These are phyloP conservation scores for Leiothrix lutea DNA, from an alignment of 2,113 vertebrate genomes.

Conservation along the genomic window DNA sequence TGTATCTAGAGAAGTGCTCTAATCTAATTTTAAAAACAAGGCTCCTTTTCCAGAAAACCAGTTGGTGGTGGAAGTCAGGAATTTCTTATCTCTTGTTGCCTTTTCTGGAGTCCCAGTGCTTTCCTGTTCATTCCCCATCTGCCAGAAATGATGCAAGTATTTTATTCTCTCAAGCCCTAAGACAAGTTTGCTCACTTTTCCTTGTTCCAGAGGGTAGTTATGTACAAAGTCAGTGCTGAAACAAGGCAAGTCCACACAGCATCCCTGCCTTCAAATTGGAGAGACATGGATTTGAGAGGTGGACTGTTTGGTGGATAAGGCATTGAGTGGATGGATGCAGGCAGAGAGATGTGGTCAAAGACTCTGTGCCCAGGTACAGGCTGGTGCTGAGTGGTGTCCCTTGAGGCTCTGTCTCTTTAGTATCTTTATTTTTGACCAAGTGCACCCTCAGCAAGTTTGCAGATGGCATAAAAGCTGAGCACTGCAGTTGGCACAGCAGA, in stretches of 20 bases:
- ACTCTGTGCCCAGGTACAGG: neutral
- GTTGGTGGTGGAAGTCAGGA: neutral
- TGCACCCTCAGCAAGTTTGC: neutral
- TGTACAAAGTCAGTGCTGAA: neutral
- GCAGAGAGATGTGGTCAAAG: neutral
- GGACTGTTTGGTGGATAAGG: neutral
- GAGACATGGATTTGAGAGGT: neutral
- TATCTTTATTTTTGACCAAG: neutral
- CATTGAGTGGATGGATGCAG: neutral
- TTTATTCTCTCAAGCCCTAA: neutral
- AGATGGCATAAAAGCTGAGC: neutral
- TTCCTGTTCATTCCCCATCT: neutral
- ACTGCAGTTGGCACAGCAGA: neutral
- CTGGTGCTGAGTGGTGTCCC: neutral
- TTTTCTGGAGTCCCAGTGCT: neutral
- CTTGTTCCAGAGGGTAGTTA: neutral
- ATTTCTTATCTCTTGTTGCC: neutral
- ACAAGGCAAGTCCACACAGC: neutral
- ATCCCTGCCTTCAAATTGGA: neutral
- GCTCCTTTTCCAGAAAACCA: neutral
- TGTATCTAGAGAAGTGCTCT: neutral
- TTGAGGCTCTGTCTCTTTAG: neutral
- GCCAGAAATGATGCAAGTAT: neutral
- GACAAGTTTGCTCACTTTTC: neutral
- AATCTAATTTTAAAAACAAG: neutral